phyloP scores from a whole-genome alignment of 2,113 vertebrate species.

The Mesitornis unicolor region DNA sequence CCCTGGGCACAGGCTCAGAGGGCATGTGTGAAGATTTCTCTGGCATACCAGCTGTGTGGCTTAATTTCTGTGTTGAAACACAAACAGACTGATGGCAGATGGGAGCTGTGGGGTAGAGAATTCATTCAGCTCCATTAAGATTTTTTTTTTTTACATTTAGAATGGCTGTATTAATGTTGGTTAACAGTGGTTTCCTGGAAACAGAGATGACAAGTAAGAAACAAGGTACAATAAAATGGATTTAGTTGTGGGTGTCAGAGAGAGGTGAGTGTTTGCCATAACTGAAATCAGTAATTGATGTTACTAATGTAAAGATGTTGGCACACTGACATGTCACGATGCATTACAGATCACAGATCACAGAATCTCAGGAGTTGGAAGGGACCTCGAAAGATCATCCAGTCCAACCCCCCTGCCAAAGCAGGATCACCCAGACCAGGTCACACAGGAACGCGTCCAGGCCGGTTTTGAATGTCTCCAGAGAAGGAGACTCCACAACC shows the following conservation, averaged over 20 bases:
- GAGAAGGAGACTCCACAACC: too few relatives aligned
- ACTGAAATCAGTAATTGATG: not conserved
- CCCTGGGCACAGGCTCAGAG: not conserved
- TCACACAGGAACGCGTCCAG: too few relatives aligned
- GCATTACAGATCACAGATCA: too few relatives aligned
- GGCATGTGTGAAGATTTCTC: not conserved
- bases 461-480: too few relatives aligned
- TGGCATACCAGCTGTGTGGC: not conserved
- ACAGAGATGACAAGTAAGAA: not conserved
- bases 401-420: too few relatives aligned
- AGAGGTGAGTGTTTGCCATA: not conserved
- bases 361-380: too few relatives aligned
- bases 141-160: not conserved
- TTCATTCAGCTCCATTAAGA: slow-evolving; percentile 1
- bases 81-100: not conserved
- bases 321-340: not conserved
- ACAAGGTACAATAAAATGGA: not conserved
- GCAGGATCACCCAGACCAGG: too few relatives aligned
- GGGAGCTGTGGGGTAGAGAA: not conserved
- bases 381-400: too few relatives aligned
- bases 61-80: not conserved
- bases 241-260: not conserved
- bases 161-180: not conserved
- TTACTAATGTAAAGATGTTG: not conserved
- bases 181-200: slow-evolving; percentile 8